Conservation (phyloP, 2,797 vertebrate genomes). For the Lateolabrax maculatus region DNA sequence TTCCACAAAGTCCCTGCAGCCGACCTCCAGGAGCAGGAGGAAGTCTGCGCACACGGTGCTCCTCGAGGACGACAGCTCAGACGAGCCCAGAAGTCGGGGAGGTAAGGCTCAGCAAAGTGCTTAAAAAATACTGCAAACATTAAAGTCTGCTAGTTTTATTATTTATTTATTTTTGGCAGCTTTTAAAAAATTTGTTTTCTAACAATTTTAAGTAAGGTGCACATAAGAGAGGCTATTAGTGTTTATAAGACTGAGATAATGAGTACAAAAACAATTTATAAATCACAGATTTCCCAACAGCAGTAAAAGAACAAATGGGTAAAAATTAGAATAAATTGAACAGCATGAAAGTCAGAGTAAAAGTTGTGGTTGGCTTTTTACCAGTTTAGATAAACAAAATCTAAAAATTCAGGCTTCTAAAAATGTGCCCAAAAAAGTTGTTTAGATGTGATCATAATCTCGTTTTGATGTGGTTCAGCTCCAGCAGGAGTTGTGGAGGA, state of each 20-base stretch:
- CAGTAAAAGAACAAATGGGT: not conserved
- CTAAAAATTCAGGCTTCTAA: not conserved
- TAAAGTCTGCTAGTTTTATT: not conserved
- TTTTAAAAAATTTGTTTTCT: not conserved
- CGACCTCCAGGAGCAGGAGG: constrained; percentile 86
- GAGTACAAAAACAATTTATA: not conserved
- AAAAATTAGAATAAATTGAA: not conserved
- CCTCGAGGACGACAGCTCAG: constrained; percentile 89
- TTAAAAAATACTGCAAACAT: not conserved
- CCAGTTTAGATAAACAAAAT: not conserved
- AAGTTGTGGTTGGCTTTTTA: not conserved
- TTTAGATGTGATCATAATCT: not conserved
- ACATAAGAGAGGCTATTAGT: no score
- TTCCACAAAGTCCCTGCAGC: constrained; percentile 42
- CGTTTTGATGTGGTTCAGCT: constrained; percentile 14
- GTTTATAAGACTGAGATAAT: not conserved
- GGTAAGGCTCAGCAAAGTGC: constrained; percentile 25
- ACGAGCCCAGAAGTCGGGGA: constrained; percentile 75
- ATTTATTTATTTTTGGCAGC: not conserved
- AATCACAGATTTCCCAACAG: not conserved
- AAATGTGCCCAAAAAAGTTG: not conserved
- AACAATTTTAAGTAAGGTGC: not conserved
- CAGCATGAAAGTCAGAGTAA: not conserved
- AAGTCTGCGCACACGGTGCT: constrained; percentile 93
- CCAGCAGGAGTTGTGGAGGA: constrained; percentile 62